These are phyloP conservation scores for Homalodisca vitripennis DNA, from an alignment of 1,140 invertebrate genomes.

Conservation along the genomic window DNA sequence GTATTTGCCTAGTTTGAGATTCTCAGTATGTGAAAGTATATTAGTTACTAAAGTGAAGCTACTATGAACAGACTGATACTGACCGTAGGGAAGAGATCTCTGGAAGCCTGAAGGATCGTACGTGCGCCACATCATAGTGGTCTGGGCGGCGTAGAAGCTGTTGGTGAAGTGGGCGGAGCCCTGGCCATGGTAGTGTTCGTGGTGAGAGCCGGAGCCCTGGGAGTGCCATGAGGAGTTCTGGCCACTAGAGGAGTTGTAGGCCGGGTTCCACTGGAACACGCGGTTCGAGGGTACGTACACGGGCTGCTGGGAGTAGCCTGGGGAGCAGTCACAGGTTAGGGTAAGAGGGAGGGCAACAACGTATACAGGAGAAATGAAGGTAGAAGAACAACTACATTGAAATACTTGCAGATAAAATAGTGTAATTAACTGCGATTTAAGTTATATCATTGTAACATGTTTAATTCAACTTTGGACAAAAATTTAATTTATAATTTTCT, in stretches of 20 bases:
- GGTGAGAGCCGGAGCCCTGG: slow-evolving; percentile 3
- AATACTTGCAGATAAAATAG: too few species aligned
- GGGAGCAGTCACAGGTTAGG: background rate
- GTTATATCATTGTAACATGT: too few species aligned
- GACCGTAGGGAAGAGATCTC: slow-evolving; percentile 70
- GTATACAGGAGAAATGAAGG: too few species aligned
- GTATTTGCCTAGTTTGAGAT: too few species aligned
- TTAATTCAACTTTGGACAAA: too few species aligned
- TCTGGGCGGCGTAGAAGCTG: slow-evolving; percentile 64
- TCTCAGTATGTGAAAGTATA: too few species aligned
- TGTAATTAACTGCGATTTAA: too few species aligned
- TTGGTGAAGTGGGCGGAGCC: slow-evolving; percentile 43
- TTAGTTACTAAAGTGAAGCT: too few species aligned
- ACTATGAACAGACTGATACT: slow-evolving; percentile 30
- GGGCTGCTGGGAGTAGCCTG: slow-evolving; percentile 28
- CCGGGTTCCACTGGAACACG: slow-evolving; percentile 17
- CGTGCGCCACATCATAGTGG: slow-evolving; percentile 70
- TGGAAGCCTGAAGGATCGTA: slow-evolving; percentile 73
- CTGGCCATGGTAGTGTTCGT: slow-evolving; percentile 45
- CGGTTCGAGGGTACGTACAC: slow-evolving; percentile 31
- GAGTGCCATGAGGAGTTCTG: slow-evolving; percentile 15
- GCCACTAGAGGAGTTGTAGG: background rate
- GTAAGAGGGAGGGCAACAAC: too few species aligned
- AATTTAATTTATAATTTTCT: too few species aligned
- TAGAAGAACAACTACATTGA: too few species aligned